Conservation (phyloP, 2,888 invertebrate genomes). For the Pegoplata infirma region DNA sequence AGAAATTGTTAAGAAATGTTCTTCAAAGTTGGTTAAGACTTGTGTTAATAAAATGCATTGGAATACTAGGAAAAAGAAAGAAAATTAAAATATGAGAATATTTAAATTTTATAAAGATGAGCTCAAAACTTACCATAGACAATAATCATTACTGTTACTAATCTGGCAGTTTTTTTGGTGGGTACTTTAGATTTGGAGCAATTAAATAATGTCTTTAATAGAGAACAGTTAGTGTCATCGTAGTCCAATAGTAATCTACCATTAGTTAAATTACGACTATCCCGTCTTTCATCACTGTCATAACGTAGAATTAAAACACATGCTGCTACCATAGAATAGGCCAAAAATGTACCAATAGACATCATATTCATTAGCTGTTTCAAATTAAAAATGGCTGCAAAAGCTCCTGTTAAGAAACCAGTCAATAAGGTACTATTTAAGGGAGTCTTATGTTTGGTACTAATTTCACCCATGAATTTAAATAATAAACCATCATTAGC, state of each 20-base stretch:
- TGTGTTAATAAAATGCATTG: conserved; percentile 72
- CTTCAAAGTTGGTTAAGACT: conserved; percentile 70
- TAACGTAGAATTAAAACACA: conserved; percentile 86
- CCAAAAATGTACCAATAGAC: conserved; percentile 87
- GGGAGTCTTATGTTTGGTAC: conserved; percentile 87
- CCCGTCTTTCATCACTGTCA: conserved; percentile 72
- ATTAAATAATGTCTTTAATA: conserved; percentile 78
- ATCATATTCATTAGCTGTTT: conserved; percentile 87
- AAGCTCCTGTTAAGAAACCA: conserved; percentile 85
- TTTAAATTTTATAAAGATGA: not conserved
- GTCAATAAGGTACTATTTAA: conserved; percentile 87
- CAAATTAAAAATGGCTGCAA: conserved; percentile 85
- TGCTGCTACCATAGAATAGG: conserved; percentile 87
- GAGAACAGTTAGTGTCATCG: conserved; percentile 63
- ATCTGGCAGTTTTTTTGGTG: conserved; percentile 77
- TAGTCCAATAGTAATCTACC: conserved; percentile 63
- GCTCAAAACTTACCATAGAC: conserved; percentile 76
- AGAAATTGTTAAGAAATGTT: conserved; percentile 64
- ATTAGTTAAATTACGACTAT: conserved; percentile 64
- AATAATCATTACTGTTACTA: conserved; percentile 78
- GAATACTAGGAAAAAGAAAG: conserved; percentile 65
- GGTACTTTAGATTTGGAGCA: conserved; percentile 75
- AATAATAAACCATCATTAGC: conserved; percentile 91
- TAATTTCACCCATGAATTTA: conserved; percentile 85
- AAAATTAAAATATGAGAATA: not conserved